Evolutionary conservation across 92 coral and sea anemone genomes (phyloP), one percentile per base, ranked within the genome.

Genomic region (Paragorgia papillata): DNA sequence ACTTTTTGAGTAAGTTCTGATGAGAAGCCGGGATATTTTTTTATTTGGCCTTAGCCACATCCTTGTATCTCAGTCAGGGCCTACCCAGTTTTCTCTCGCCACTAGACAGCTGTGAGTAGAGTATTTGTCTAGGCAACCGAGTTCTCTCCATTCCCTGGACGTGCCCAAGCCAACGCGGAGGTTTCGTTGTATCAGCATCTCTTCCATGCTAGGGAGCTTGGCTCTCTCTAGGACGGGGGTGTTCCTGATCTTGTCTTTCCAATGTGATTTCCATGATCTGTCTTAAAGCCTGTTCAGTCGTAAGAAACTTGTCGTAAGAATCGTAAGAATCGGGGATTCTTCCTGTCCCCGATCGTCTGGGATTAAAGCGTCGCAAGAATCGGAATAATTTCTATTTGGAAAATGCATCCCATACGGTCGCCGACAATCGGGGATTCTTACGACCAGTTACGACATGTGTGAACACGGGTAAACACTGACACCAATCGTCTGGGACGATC

Each of bases 121-220:
- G 86, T 63, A 75, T 80, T 44, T 82, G 67, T n/a, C 58, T 61
- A 26, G 82, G 76, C 62, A 82, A 54, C 17, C 77, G 32, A 2
- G 50, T 73, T 17, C 19, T 18, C 43, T 82, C 76, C 82, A 82
- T 74, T 30, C 76, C 63, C 33, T 29, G 41, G 24, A 82, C 82
- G 30, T 82, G 81, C 29, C 86, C 86, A 13, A 73, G 46, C 86
- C 81, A 82, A 49, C 75, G n/a, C n/a, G 60, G 28, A 83, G 69
- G 35, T 76, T 79, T n/a, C 34, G 49, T 9, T 63, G 39, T 50
- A 27, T 64, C 28, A 65, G 48, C 30, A 73, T 5, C 21, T 57
- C 81, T 21, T 25, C 64, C 73, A 73, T 37, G 4, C 64, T 7
- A 0, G 54, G 57, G 13, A 74, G 57, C 17, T 55, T 22, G 0